phyloP scores from a whole-genome alignment of 2,797 vertebrate species.

The Heteromormyrus szaboi region DNA sequence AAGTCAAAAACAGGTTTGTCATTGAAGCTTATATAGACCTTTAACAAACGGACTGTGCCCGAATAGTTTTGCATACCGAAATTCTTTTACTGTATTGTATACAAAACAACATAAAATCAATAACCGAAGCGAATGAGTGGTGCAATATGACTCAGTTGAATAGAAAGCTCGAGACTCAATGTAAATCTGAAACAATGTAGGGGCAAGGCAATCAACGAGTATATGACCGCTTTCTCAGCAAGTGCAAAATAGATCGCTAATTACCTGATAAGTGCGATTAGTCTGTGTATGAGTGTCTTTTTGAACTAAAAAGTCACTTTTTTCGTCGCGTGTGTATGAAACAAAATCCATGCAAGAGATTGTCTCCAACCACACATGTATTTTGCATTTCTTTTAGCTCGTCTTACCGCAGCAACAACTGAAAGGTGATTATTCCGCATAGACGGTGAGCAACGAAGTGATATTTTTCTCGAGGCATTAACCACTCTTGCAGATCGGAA shows the following conservation, averaged over 20 bases:
- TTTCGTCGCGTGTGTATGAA: not conserved
- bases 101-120: not conserved
- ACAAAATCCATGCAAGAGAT: not conserved
- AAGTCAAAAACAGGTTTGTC: not conserved
- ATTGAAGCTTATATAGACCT: not conserved
- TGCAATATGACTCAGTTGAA: constrained; percentile 3
- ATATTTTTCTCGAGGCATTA: not conserved
- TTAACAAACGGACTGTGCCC: not conserved
- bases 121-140: not conserved
- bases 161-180: not conserved
- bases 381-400: not conserved
- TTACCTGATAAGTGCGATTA: not conserved
- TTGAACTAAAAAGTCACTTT: not conserved
- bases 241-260: not conserved
- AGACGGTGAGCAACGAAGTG: not conserved
- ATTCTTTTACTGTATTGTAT: not conserved
- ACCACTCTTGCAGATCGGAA: not conserved
- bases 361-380: not conserved
- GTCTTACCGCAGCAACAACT: not conserved
- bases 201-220: not conserved
- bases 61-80: not conserved
- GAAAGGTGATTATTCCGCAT: not conserved
- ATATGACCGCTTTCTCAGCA: not conserved
- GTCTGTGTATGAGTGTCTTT: not conserved
- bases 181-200: not conserved